Evolutionary conservation across 2,888 invertebrate genomes (phyloP).

Genomic region (Catocala nupta): DNA sequence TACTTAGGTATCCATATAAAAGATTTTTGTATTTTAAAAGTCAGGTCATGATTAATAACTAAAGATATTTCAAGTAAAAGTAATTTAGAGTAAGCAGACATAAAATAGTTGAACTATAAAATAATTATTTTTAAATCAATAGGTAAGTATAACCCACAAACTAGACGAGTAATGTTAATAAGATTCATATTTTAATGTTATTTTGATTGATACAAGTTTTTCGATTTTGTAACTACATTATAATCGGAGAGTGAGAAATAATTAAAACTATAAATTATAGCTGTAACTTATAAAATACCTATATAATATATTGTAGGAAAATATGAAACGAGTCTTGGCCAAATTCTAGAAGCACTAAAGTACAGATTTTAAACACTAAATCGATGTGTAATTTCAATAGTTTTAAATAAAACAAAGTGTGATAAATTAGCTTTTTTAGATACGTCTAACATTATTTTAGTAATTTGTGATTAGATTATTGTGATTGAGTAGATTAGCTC

Average conservation of each 20-base stretch:
- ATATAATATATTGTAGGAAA: slow-evolving; percentile 17
- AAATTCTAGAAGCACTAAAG: slow-evolving; percentile 44
- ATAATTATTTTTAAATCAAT: not conserved
- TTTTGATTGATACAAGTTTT: slow-evolving; percentile 3
- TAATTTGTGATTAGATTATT: slow-evolving; percentile 48
- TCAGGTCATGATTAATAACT: too few relatives aligned
- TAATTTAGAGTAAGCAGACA: too few relatives aligned
- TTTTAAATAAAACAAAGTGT: slow-evolving; percentile 59
- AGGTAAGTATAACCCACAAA: not conserved
- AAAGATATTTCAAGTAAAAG: too few relatives aligned
- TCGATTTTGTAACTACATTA: slow-evolving; percentile 9
- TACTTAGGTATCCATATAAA: too few relatives aligned
- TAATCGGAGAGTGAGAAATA: slow-evolving; percentile 66
- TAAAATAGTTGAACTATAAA: not conserved
- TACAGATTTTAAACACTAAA: slow-evolving; percentile 24
- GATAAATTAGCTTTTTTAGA: slow-evolving; percentile 59
- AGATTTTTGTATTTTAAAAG: too few relatives aligned
- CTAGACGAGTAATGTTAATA: not conserved
- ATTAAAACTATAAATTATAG: slow-evolving; percentile 1
- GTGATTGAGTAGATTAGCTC: slow-evolving; percentile 60
- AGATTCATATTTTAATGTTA: not conserved
- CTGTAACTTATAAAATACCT: too few relatives aligned
- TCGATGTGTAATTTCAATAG: slow-evolving; percentile 46
- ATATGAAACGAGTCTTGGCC: slow-evolving; percentile 35
- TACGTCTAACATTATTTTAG: slow-evolving; percentile 44